A percentile compares a stretch with the other conserved stretches of the same genome.
Evolutionary conservation across 1,140 invertebrate species (phyloP).

Genomic region (Nylanderia fulva): DNA sequence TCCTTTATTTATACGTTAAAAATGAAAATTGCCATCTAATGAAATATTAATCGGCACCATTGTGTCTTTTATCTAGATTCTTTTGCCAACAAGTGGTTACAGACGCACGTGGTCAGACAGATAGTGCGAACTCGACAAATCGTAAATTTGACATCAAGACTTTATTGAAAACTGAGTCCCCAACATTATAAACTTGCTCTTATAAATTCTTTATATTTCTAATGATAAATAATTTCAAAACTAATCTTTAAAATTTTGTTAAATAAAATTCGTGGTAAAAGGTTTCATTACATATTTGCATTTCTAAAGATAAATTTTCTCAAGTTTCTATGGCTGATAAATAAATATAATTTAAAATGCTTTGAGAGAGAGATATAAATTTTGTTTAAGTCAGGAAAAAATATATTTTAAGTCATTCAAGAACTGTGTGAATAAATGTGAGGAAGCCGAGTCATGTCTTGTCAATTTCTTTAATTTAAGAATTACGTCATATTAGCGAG

Average conservation of each 20-base stretch:
- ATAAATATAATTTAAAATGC: background rate
- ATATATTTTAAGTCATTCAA: background rate
- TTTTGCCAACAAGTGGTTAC: conserved; percentile 51
- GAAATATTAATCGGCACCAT: background rate
- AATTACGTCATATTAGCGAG: background rate
- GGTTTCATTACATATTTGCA: background rate
- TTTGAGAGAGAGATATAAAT: too few relatives aligned
- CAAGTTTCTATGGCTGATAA: background rate
- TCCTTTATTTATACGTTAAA: background rate
- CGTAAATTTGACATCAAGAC: background rate
- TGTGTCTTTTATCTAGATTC: background rate
- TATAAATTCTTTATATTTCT: background rate
- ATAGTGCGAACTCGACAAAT: background rate
- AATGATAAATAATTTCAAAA: background rate
- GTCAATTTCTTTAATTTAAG: background rate
- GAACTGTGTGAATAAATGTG: background rate
- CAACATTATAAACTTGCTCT: background rate
- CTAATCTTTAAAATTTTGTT: background rate
- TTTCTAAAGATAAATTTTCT: background rate
- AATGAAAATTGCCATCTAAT: background rate
- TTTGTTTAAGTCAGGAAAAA: background rate
- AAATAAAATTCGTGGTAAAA: background rate
- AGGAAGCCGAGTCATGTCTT: background rate
- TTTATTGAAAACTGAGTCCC: background rate
- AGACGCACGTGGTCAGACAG: conserved; percentile 21